These are phyloP conservation scores for Hydropsyche betteni DNA, from an alignment of 2,888 invertebrate genomes.

Conservation along the genomic window DNA sequence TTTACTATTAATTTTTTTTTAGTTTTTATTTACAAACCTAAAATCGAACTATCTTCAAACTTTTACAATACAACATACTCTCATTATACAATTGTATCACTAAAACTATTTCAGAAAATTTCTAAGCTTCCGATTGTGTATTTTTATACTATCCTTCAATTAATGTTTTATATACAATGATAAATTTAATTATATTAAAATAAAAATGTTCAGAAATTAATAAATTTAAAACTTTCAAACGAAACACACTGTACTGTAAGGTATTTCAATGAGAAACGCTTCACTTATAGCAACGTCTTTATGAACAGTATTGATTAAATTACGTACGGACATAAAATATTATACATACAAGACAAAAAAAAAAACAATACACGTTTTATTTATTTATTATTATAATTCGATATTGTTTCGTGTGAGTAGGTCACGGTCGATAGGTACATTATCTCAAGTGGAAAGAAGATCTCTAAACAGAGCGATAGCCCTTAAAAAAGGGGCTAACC, in stretches of 20 bases:
- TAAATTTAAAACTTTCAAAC: not conserved
- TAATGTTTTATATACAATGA: not conserved
- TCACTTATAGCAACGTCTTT: not conserved
- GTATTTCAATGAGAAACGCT: conserved; percentile 11
- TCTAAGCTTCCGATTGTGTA: no score
- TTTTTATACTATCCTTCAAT: no score
- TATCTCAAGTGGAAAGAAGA: conserved; percentile 30
- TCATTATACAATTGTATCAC: no score
- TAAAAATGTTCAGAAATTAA: not conserved
- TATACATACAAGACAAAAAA: not conserved
- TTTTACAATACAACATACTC: no score
- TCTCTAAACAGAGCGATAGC: conserved; percentile 36
- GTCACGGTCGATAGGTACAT: conserved; percentile 37
- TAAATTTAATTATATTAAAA: not conserved
- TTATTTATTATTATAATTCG: not conserved
- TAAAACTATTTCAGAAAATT: no score
- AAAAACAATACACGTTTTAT: not conserved
- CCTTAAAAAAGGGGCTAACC: conserved; percentile 32
- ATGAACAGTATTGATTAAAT: not conserved
- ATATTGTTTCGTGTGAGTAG: conserved; percentile 30
- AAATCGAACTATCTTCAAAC: no score
- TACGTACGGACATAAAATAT: not conserved
- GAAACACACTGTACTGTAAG: not conserved
- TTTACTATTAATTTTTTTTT: no score
- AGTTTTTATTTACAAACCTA: no score